Evolutionary conservation across 2,113 vertebrate genomes (phyloP), one percentile per base, ranked within the genome.

Genomic region (Mobula birostris): DNA sequence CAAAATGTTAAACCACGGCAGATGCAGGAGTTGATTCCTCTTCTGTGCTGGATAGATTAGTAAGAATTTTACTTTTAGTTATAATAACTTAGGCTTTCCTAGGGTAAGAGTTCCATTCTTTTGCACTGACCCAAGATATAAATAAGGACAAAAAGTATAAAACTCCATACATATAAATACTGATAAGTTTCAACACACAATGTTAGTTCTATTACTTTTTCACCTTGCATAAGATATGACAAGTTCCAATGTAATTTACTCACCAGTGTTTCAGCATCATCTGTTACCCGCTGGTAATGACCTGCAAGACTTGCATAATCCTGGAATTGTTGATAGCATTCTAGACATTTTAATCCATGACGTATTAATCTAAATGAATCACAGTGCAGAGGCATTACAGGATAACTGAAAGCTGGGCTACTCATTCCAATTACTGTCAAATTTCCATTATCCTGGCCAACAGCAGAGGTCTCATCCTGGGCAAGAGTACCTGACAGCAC

Each of bases 241-340:
- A 36, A 72, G 27, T 15, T 24, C n/a, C 61, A 32, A 68, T 32
- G 63, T 66, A 32, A 63, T 56, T n/a, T 94, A 97, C 98, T 98
- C 96, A 99, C 99, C 96, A 99, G 97, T 95, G 96, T 97, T 94
- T 98, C 97, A 27, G 96, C 96, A 11, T 98, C 98, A 94, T 98
- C 98, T 7, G 98, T 95, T 6, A 94, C 95, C 95, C 97, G 98
- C 97, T 99, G 99, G 97, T 98, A 99, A 96, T 99, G 99, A 76
- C 98, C 97, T 56, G 98, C 98, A 80, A 99, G 97, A 91, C 97
- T 97, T 94, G 96, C 95, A 78, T 97, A 97, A 97, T 99, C 98
- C 32, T 97, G 95, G 6, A 98, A 96, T 95, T 98, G 98, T 95
- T 98, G 98, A 96, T 98, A 98, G 96, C 99, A 99, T 95, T 99